Evolutionary conservation across 2,797 vertebrate species (phyloP).

Genomic region (Anabas testudineus): DNA sequence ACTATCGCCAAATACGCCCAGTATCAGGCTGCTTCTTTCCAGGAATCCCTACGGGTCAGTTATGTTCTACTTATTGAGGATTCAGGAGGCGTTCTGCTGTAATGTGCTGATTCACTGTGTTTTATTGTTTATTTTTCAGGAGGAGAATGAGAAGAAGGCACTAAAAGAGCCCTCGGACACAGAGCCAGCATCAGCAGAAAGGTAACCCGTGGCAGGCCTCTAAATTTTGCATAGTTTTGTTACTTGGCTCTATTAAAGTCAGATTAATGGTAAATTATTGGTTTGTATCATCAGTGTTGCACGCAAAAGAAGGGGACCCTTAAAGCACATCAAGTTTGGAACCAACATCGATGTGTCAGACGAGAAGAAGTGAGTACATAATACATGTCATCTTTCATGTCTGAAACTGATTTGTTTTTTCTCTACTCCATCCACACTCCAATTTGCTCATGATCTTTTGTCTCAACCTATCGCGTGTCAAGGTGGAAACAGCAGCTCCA

Average conservation of each 20-base stretch:
- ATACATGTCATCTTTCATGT: accelerated
- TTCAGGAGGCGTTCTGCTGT: too few relatives aligned
- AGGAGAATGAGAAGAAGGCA: slow-evolving; percentile 98
- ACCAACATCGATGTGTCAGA: slow-evolving; percentile 99
- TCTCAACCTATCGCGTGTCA: slow-evolving; percentile 61
- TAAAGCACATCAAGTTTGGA: slow-evolving; percentile 99
- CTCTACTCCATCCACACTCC: accelerated
- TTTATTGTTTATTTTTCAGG: slow-evolving; percentile 77
- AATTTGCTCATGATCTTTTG: accelerated
- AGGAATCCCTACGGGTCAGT: slow-evolving; percentile 96
- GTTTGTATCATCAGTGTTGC: slow-evolving; percentile 83
- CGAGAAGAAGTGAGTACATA: slow-evolving; percentile 93
- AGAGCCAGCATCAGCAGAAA: slow-evolving; percentile 95
- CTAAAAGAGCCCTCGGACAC: slow-evolving; percentile 94
- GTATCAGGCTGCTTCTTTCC: slow-evolving; percentile 98
- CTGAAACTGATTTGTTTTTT: too few relatives aligned
- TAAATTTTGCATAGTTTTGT: neutral
- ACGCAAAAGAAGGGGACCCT: slow-evolving; percentile 91
- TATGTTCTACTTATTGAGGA: neutral
- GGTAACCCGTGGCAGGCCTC: slow-evolving; percentile 74
- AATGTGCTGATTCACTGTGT: neutral
- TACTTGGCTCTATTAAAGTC: neutral
- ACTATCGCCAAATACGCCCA: slow-evolving; percentile 99
- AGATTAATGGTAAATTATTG: neutral
- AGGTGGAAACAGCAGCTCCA: slow-evolving; percentile 98